Conservation (phyloP, 2,797 vertebrate species). For the Rachycentron canadum region DNA sequence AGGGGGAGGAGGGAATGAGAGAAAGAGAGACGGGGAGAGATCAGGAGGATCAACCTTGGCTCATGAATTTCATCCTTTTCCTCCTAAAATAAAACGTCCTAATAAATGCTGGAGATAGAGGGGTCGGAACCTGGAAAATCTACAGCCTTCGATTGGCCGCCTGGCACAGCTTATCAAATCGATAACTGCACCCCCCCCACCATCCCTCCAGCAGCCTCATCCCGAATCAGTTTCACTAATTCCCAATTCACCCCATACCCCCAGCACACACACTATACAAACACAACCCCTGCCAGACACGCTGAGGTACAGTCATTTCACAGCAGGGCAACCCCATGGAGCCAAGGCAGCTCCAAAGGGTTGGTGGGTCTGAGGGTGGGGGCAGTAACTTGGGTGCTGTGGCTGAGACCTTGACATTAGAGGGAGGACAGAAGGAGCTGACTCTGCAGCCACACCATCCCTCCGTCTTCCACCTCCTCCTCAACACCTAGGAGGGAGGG, state of each 20-base stretch:
- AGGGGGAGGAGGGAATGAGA: background rate
- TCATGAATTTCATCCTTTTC: slow-evolving; percentile 80
- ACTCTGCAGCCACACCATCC: slow-evolving; percentile 66
- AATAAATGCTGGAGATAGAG: slow-evolving; percentile 67
- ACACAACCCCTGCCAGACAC: slow-evolving; percentile 28
- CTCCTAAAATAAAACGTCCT: slow-evolving; percentile 77
- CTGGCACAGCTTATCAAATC: slow-evolving; percentile 76
- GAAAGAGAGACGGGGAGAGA: slow-evolving; percentile 44
- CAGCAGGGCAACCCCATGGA: slow-evolving; percentile 9
- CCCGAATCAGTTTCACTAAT: slow-evolving; percentile 58
- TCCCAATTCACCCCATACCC: slow-evolving; percentile 37
- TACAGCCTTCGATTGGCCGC: slow-evolving; percentile 71
- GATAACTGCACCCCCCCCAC: slow-evolving; percentile 47
- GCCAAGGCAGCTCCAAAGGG: slow-evolving; percentile 54
- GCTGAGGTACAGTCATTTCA: slow-evolving; percentile 19
- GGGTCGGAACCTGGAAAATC: slow-evolving; percentile 69
- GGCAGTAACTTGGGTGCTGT: slow-evolving; percentile 40
- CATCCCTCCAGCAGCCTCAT: slow-evolving; percentile 31
- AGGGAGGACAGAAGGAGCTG: slow-evolving; percentile 71
- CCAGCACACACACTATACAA: slow-evolving; percentile 11
- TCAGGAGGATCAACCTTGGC: slow-evolving; percentile 72
- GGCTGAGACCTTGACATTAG: slow-evolving; percentile 78
- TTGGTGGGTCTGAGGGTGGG: slow-evolving; percentile 13
- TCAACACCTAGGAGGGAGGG: slow-evolving; percentile 24
- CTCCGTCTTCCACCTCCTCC: slow-evolving; percentile 46